phyloP scores from a whole-genome alignment of 2,888 invertebrate genomes.

The Formica aserva region DNA sequence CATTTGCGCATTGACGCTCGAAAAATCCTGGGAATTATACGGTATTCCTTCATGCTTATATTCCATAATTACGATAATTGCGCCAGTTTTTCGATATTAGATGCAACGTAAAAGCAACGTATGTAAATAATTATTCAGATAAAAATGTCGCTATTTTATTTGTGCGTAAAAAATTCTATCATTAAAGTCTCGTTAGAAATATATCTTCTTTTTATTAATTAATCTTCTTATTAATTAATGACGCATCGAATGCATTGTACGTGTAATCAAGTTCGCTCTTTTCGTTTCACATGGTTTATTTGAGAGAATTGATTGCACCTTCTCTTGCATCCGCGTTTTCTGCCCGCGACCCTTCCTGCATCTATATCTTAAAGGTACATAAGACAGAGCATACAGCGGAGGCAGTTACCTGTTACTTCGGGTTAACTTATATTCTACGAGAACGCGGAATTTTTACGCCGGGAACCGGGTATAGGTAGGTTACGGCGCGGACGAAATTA shows the following conservation, averaged over 20 bases:
- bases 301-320: constrained; percentile 43
- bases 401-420: constrained; percentile 56
- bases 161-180: not conserved
- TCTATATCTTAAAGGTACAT: constrained; percentile 13
- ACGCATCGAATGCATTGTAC: not conserved
- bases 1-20: not conserved
- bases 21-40: not conserved
- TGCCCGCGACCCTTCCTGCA: not conserved
- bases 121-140: not conserved
- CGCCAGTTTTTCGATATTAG: not conserved
- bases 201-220: not conserved
- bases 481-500: constrained; percentile 62
- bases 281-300: not conserved
- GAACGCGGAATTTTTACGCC: constrained; percentile 47
- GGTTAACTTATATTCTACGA: constrained; percentile 54
- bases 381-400: constrained; percentile 9
- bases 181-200: not conserved
- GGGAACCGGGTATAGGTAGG: not conserved
- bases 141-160: not conserved
- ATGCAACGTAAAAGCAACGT: not conserved
- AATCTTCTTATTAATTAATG: constrained; percentile 33
- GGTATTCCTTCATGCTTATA: not conserved
- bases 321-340: not conserved
- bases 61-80: not conserved
- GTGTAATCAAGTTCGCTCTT: constrained; percentile 7